phyloP scores from a whole-genome alignment of 1,140 invertebrate species.

The Pseudobourletiella spinata region DNA sequence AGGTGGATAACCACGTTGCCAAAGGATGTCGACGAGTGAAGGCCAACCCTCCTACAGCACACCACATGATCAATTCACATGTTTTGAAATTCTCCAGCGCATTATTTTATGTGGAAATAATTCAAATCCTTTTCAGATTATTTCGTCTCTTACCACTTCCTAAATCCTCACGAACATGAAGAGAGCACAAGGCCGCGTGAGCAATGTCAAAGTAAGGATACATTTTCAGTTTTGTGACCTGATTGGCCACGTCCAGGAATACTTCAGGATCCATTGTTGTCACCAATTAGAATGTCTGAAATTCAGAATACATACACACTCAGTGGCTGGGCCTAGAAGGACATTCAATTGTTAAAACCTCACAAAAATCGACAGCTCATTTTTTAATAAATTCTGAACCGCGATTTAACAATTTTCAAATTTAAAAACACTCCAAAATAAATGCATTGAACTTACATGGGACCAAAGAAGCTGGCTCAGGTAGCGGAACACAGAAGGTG shows the following conservation, averaged over 20 bases:
- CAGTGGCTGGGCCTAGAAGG: too few relatives aligned
- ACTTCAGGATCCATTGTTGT: conserved; percentile 83
- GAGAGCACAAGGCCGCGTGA: conserved; percentile 78
- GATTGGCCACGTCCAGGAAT: conserved; percentile 93
- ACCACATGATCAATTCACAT: not conserved
- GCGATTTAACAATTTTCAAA: too few relatives aligned
- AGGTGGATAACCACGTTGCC: conserved; percentile 93
- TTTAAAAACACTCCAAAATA: too few relatives aligned
- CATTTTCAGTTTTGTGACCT: conserved; percentile 98
- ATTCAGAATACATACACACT: too few relatives aligned
- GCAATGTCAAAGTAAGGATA: conserved; percentile 98
- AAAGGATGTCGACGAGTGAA: conserved; percentile 96
- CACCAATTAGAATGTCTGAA: too few relatives aligned
- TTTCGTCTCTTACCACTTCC: conserved; percentile 62
- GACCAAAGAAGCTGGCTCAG: too few relatives aligned
- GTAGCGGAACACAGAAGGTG: too few relatives aligned
- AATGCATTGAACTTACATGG: too few relatives aligned
- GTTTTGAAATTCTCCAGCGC: not conserved
- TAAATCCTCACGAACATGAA: conserved; percentile 91
- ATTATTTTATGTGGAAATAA: conserved; percentile 7
- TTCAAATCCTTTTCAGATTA: not conserved
- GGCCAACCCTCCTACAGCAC: conserved; percentile 63
- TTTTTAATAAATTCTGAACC: too few relatives aligned
- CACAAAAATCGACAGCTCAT: too few relatives aligned
- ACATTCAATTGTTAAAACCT: too few relatives aligned